Conservation (phyloP, 2,797 vertebrate species). For the Sebastes hopkinsi region DNA sequence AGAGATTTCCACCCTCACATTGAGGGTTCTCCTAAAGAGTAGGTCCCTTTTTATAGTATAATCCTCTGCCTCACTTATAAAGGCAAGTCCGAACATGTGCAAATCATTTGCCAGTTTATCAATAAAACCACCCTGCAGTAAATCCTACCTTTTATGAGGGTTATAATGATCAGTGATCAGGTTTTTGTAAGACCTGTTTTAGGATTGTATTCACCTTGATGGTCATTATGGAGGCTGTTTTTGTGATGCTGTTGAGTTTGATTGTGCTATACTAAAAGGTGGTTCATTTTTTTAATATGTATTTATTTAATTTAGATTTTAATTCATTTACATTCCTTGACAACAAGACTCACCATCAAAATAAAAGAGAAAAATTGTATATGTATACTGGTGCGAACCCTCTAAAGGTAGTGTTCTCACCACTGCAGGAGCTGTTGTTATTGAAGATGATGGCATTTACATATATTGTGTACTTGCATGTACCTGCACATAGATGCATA, state of each 20-base stretch:
- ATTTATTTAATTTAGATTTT: not conserved
- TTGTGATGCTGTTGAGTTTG: not conserved
- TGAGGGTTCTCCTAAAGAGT: too few relatives aligned
- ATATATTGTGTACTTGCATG: not conserved
- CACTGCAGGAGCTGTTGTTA: not conserved
- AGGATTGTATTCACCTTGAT: not conserved
- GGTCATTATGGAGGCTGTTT: not conserved
- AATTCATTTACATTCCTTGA: not conserved
- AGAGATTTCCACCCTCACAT: not conserved
- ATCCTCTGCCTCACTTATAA: too few relatives aligned
- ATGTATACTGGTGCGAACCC: not conserved
- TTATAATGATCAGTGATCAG: not conserved
- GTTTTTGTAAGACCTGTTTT: not conserved
- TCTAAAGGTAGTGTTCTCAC: not conserved
- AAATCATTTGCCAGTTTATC: not conserved
- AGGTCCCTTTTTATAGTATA: too few relatives aligned
- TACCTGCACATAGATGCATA: not conserved
- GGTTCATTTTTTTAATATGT: not conserved
- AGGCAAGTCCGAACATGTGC: not conserved
- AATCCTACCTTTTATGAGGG: not conserved
- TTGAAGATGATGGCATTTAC: not conserved
- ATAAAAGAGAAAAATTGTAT: not conserved
- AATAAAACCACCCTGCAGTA: not conserved
- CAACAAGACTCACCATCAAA: not conserved
- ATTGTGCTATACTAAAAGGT: not conserved